These are phyloP conservation scores for Chrysocyon brachyurus DNA, from an alignment of 2,797 vertebrate species.

Conservation along the genomic window DNA sequence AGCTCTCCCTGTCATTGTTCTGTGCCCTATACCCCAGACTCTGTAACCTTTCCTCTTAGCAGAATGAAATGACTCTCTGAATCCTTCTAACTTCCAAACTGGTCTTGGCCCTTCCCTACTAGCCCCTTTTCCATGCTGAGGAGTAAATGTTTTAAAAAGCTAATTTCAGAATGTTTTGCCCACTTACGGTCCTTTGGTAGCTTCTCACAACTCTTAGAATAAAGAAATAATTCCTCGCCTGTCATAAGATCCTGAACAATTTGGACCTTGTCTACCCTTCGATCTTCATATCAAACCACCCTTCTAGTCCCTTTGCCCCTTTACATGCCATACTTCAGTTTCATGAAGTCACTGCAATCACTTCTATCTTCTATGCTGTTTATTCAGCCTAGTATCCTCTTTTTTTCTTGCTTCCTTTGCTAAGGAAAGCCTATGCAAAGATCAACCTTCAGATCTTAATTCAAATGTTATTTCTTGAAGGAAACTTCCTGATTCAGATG, in stretches of 20 bases:
- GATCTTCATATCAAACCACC: background rate
- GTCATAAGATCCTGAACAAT: background rate
- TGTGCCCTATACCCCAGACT: background rate
- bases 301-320: background rate
- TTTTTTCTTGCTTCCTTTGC: slow-evolving; percentile 24
- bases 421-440: background rate
- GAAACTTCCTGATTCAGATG: background rate
- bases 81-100: background rate
- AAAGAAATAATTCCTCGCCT: background rate
- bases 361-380: background rate
- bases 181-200: background rate
- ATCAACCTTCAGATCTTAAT: background rate
- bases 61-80: background rate
- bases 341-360: background rate
- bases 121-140: background rate
- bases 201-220: background rate
- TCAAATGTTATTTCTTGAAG: slow-evolving; percentile 1
- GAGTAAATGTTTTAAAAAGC: background rate
- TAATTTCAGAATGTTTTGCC: background rate
- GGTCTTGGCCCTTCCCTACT: background rate
- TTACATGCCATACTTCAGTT: background rate
- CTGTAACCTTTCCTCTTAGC: background rate
- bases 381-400: slow-evolving; percentile 12
- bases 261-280: background rate
- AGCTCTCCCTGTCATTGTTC: background rate